phyloP scores from a whole-genome alignment of 2,797 vertebrate genomes.

The Lepilemur ruficaudatus region DNA sequence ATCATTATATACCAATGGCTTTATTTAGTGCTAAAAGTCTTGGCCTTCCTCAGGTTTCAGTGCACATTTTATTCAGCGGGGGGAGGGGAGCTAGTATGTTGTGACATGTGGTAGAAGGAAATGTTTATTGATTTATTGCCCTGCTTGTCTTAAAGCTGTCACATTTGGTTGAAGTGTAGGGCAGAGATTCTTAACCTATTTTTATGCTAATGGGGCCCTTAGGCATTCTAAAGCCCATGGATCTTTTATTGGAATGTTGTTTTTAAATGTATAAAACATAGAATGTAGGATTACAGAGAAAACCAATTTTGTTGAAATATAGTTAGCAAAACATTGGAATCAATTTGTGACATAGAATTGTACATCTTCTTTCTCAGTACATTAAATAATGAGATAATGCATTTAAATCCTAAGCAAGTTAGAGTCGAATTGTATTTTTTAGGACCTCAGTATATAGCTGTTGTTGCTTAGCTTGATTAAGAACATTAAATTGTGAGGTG shows the following conservation, averaged over 20 bases:
- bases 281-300: neutral
- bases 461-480: neutral
- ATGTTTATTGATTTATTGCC: slow-evolving; percentile 11
- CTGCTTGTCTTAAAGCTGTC: neutral
- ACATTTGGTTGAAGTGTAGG: neutral
- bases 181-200: slow-evolving; percentile 13
- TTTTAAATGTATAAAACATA: slow-evolving; percentile 53
- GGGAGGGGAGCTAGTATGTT: neutral
- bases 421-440: slow-evolving; percentile 14
- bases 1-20: neutral
- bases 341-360: neutral
- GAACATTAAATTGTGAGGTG: neutral
- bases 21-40: slow-evolving; percentile 19
- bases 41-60: neutral
- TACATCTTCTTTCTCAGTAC: neutral
- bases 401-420: slow-evolving; percentile 36
- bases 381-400: slow-evolving; percentile 41
- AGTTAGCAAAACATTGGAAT: slow-evolving; percentile 16
- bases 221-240: neutral
- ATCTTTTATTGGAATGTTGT: neutral
- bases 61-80: neutral
- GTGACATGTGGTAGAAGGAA: neutral
- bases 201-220: neutral
- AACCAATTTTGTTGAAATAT: neutral
- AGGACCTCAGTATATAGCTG: neutral